A percentile compares a stretch with the other conserved stretches of the same genome.
Conservation (phyloP, 2,888 invertebrate species). For the Clistopyga incitator region DNA sequence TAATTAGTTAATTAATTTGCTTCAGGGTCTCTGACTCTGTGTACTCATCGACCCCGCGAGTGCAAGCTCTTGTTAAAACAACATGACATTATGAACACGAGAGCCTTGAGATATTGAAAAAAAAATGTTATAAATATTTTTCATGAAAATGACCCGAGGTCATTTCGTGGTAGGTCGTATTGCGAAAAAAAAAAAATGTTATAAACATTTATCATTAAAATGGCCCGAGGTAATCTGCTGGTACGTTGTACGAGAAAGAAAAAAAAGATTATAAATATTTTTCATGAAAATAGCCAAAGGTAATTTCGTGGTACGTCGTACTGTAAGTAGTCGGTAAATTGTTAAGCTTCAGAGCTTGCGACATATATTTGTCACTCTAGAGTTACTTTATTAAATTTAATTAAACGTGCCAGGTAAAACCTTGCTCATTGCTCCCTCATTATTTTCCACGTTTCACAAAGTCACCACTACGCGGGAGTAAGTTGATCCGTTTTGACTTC, state of each 20-base stretch:
- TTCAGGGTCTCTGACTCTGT: conserved; percentile 4
- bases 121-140: not conserved
- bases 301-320: not conserved
- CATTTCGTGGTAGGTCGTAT: not conserved
- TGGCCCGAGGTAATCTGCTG: not conserved
- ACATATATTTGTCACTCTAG: no score
- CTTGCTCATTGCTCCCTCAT: no score
- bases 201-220: not conserved
- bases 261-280: not conserved
- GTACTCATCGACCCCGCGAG: not conserved
- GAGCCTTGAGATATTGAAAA: not conserved
- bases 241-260: no score
- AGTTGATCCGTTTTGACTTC: no score
- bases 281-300: not conserved
- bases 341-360: no score
- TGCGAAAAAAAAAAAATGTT: not conserved
- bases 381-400: no score
- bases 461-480: no score
- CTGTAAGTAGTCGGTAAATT: no score
- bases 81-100: not conserved
- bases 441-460: no score
- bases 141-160: not conserved
- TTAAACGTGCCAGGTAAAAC: no score
- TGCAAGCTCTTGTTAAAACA: conserved; percentile 4
- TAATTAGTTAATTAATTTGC: conserved; percentile 50